Conservation (phyloP, 2,888 invertebrate genomes). For the Hemistola chrysoprasaria region DNA sequence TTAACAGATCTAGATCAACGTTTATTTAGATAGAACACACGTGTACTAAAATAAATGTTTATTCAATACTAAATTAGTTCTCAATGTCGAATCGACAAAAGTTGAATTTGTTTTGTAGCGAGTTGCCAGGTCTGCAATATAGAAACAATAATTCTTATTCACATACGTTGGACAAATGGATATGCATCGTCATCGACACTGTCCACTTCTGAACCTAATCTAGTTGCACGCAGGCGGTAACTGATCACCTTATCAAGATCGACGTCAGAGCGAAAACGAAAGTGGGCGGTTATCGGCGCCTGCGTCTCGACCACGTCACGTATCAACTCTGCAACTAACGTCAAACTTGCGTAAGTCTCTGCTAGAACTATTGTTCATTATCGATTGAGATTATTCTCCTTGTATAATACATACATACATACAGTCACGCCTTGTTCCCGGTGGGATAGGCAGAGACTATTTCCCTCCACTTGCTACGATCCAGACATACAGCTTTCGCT, state of each 20-base stretch:
- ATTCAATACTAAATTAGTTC: background rate
- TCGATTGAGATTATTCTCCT: conserved; percentile 6
- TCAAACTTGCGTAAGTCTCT: conserved; percentile 48
- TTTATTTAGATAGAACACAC: background rate
- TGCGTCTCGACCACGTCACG: conserved; percentile 49
- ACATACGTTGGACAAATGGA: no score
- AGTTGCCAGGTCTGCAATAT: background rate
- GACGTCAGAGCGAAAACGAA: conserved; percentile 61
- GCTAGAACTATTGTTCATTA: conserved; percentile 41
- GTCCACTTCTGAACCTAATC: conserved; percentile 23
- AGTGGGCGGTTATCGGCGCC: conserved; percentile 61
- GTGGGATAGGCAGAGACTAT: no score
- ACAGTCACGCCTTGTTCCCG: no score
- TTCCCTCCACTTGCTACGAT: no score
- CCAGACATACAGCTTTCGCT: no score
- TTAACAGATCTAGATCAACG: no score
- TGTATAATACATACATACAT: no score
- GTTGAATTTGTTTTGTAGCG: no score
- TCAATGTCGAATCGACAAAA: background rate
- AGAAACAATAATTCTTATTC: background rate
- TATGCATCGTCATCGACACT: conserved; percentile 1
- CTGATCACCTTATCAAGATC: conserved; percentile 54
- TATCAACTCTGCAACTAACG: conserved; percentile 41
- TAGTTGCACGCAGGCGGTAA: conserved; percentile 34
- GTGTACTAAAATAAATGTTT: background rate